These are phyloP conservation scores for Crepidodera aurea DNA, from an alignment of 2,888 invertebrate species.

Conservation along the genomic window DNA sequence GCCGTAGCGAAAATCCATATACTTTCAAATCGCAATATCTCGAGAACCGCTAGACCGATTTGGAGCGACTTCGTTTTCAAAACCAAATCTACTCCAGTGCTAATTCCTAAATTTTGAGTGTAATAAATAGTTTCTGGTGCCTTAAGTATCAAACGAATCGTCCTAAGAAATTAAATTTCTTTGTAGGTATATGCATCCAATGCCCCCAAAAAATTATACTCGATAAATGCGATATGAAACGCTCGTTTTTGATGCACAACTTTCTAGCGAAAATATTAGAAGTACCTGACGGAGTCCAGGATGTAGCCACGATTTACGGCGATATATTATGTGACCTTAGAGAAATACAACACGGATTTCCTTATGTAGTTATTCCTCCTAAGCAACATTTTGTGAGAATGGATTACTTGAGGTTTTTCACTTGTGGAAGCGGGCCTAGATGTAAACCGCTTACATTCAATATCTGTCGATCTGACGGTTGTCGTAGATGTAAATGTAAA, in stretches of 20 bases:
- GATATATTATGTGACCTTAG: slow-evolving; percentile 27
- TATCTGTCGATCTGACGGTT: neutral
- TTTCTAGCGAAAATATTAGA: slow-evolving; percentile 34
- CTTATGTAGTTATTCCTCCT: slow-evolving; percentile 42
- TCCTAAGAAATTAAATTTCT: no score
- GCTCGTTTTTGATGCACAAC: slow-evolving; percentile 20
- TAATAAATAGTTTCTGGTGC: no score
- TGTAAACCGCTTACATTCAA: slow-evolving; percentile 1
- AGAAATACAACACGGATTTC: slow-evolving; percentile 43
- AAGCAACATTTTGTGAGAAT: slow-evolving; percentile 37
- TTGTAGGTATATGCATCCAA: slow-evolving; percentile 18
- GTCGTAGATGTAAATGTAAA: no score
- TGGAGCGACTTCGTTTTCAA: no score
- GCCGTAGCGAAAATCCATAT: no score
- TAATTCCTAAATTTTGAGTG: no score
- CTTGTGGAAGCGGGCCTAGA: no score
- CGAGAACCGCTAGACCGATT: no score
- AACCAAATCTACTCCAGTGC: no score
- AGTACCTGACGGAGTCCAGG: slow-evolving; percentile 31
- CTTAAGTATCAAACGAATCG: no score
- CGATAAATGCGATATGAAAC: slow-evolving; percentile 22
- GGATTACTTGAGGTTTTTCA: slow-evolving; percentile 35
- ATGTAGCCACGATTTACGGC: slow-evolving; percentile 30
- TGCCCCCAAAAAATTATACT: slow-evolving; percentile 31
- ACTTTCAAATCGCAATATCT: no score